Conservation (phyloP, 2,797 vertebrate genomes). For the Notoglanidium macrostoma region DNA sequence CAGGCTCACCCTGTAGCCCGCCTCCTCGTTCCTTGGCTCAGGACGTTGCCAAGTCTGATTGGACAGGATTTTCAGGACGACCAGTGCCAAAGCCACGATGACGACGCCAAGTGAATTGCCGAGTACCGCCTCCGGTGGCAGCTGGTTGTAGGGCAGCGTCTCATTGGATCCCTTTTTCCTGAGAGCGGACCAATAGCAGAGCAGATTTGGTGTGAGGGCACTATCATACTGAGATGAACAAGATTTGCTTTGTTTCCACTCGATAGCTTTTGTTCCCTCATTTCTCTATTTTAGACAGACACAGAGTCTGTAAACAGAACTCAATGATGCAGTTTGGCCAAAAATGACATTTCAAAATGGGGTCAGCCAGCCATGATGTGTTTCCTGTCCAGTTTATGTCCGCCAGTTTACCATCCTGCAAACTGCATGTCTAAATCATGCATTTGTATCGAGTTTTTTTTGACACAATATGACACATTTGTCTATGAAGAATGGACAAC, state of each 20-base stretch:
- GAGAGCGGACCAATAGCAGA: slow-evolving; percentile 38
- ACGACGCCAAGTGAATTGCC: slow-evolving; percentile 83
- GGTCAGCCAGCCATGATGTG: not conserved
- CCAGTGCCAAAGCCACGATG: slow-evolving; percentile 80
- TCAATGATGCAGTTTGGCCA: not conserved
- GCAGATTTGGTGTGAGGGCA: not conserved
- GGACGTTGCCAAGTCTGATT: slow-evolving; percentile 84
- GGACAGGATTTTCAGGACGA: slow-evolving; percentile 83
- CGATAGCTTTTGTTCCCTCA: not conserved
- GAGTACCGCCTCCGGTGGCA: slow-evolving; percentile 83
- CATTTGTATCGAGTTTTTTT: too few species aligned
- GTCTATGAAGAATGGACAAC: too few species aligned
- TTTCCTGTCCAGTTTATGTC: not conserved
- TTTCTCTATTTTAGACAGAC: not conserved
- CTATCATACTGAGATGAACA: not conserved
- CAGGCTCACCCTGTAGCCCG: slow-evolving; percentile 68
- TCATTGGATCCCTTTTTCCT: slow-evolving; percentile 62
- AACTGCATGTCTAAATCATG: not conserved
- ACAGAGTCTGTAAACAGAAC: not conserved
- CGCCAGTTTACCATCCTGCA: not conserved
- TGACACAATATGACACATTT: not conserved
- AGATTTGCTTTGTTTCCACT: not conserved
- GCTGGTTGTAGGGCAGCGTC: slow-evolving; percentile 68
- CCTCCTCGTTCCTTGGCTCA: slow-evolving; percentile 62
- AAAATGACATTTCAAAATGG: not conserved